These are phyloP conservation scores for Bradysia coprophila DNA, from an alignment of 1,140 invertebrate genomes.

Conservation along the genomic window DNA sequence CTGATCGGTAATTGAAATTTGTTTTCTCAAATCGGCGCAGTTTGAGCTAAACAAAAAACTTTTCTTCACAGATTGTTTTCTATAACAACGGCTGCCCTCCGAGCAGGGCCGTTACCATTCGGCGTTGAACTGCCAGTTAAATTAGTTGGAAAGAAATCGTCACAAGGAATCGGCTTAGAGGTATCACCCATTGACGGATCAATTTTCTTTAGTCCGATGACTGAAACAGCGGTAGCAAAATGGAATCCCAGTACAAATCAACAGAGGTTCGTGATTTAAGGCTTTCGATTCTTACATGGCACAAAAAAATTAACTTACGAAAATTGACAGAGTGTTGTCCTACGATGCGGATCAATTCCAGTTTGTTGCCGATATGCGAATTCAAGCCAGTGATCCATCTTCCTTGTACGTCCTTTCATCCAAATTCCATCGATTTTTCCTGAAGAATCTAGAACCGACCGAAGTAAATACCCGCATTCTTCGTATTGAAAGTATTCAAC, in stretches of 20 bases:
- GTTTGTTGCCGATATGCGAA: slow-evolving; percentile 51
- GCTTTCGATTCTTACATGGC: too few relatives aligned
- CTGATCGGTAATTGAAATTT: slow-evolving; percentile 33
- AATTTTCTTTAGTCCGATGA: slow-evolving; percentile 51
- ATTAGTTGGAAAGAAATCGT: slow-evolving; percentile 59
- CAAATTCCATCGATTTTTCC: slow-evolving; percentile 60
- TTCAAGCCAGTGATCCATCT: slow-evolving; percentile 38
- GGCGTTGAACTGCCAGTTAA: slow-evolving; percentile 50
- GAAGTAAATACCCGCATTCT: slow-evolving; percentile 44
- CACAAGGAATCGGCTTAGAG: slow-evolving; percentile 53
- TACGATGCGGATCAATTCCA: slow-evolving; percentile 48
- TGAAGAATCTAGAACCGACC: slow-evolving; percentile 30
- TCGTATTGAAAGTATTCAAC: slow-evolving; percentile 24
- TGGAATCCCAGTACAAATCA: slow-evolving; percentile 51
- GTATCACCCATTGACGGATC: slow-evolving; percentile 46
- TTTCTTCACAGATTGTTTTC: slow-evolving; percentile 38
- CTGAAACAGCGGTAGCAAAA: slow-evolving; percentile 54
- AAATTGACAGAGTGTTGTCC: slow-evolving; percentile 34
- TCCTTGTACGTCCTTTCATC: slow-evolving; percentile 48
- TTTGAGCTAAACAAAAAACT: neutral
- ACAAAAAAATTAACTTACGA: neutral
- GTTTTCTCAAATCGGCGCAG: too few relatives aligned
- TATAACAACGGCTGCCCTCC: slow-evolving; percentile 46
- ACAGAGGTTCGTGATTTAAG: too few relatives aligned
- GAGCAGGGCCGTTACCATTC: slow-evolving; percentile 43